phyloP scores from a whole-genome alignment of 1,140 invertebrate species.

The Drosophila sp. region DNA sequence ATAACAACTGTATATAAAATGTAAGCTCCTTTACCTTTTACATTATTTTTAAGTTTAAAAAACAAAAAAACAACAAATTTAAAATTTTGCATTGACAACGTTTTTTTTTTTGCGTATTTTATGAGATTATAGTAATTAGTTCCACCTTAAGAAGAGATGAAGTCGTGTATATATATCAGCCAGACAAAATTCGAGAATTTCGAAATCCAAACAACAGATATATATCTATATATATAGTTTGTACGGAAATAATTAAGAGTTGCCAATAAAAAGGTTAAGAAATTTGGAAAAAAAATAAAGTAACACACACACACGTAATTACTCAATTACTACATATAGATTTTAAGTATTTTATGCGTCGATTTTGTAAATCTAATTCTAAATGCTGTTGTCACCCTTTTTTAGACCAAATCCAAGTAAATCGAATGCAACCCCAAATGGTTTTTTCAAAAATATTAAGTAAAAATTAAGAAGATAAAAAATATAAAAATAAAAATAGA shows the following conservation, averaged over 20 bases:
- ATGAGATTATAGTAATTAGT: slow-evolving; percentile 63
- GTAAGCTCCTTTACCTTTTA: neutral
- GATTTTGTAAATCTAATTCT: slow-evolving; percentile 67
- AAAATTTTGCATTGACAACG: slow-evolving; percentile 30
- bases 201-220: slow-evolving; percentile 29
- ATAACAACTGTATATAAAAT: slow-evolving; percentile 48
- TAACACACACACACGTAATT: slow-evolving; percentile 38
- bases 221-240: slow-evolving; percentile 48
- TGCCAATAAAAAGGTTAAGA: slow-evolving; percentile 26
- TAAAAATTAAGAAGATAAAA: neutral
- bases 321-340: slow-evolving; percentile 50
- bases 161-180: slow-evolving; percentile 52
- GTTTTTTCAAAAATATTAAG: slow-evolving; percentile 14
- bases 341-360: slow-evolving; percentile 75
- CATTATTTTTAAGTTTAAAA: slow-evolving; percentile 40
- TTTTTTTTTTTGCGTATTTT: slow-evolving; percentile 31
- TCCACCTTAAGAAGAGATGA: slow-evolving; percentile 40
- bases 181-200: slow-evolving; percentile 33
- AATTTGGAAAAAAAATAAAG: slow-evolving; percentile 27
- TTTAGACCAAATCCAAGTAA: slow-evolving; percentile 56
- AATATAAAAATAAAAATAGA: slow-evolving; percentile 15
- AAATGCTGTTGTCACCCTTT: slow-evolving; percentile 53
- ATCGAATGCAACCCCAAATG: slow-evolving; percentile 17
- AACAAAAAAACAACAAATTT: slow-evolving; percentile 2
- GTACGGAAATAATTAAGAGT: slow-evolving; percentile 40